phyloP scores from a whole-genome alignment of 2,888 invertebrate species.

The Parthenolecanium corni region DNA sequence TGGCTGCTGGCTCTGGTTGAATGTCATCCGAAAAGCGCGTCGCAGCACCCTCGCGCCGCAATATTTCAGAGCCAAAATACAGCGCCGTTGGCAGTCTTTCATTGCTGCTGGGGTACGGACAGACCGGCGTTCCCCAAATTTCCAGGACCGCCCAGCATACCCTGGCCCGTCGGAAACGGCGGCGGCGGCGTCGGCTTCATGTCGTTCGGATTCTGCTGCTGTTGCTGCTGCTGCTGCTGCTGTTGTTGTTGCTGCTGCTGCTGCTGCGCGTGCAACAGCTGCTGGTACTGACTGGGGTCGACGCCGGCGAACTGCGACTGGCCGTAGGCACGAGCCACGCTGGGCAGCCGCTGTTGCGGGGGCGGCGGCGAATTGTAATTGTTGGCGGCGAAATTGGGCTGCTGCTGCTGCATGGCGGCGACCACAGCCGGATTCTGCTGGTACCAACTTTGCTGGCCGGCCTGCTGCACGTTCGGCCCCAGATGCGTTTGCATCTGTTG shows the following conservation, averaged over 20 bases:
- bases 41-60: too few relatives aligned
- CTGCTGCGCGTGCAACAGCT: conserved; percentile 32
- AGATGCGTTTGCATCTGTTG: conserved; percentile 29
- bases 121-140: conserved; percentile 37
- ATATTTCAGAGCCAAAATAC: too few relatives aligned
- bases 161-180: conserved; percentile 59
- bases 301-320: conserved; percentile 30
- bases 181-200: conserved; percentile 52
- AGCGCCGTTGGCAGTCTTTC: background rate
- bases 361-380: conserved; percentile 36
- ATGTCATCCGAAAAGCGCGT: too few relatives aligned
- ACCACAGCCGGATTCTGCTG: conserved; percentile 40
- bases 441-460: conserved; percentile 32
- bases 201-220: conserved; percentile 13
- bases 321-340: conserved; percentile 39
- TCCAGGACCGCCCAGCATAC: conserved; percentile 58
- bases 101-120: conserved; percentile 49
- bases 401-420: conserved; percentile 37
- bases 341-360: conserved; percentile 45
- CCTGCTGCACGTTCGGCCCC: conserved; percentile 16
- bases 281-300: conserved; percentile 35
- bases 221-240: conserved; percentile 33
- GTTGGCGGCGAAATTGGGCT: conserved; percentile 34
- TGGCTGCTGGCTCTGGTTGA: too few relatives aligned
- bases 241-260: conserved; percentile 34